Evolutionary conservation across 2,113 vertebrate species (phyloP).

Genomic region (Malurus cyaneus): DNA sequence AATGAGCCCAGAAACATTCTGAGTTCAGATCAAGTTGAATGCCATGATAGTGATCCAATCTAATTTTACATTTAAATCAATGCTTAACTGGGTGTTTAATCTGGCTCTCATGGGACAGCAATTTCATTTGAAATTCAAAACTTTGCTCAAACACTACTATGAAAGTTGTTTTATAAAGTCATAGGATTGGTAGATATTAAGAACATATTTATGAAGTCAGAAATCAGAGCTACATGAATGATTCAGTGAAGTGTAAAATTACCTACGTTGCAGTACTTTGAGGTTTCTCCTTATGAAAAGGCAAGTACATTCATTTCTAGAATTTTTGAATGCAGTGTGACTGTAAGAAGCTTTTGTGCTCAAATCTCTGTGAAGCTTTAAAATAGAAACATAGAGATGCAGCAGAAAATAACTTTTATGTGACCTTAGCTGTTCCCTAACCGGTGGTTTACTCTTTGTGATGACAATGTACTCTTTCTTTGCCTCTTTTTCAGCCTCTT

Average conservation of each 20-base stretch:
- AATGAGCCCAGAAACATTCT: conserved; percentile 59
- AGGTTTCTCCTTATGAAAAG: neutral
- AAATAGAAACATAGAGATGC: neutral
- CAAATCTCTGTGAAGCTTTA: neutral
- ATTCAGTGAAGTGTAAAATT: neutral
- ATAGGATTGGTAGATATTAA: neutral
- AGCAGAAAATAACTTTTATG: neutral
- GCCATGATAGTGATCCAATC: conserved; percentile 18
- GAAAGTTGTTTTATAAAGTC: neutral
- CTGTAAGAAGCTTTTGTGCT: neutral
- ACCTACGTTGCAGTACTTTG: neutral
- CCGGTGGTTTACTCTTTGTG: neutral
- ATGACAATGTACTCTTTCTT: neutral
- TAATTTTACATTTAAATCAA: conserved; percentile 42
- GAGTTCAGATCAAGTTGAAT: conserved; percentile 55
- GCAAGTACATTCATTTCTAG: neutral
- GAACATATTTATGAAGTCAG: neutral
- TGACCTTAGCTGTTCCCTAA: neutral
- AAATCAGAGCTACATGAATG: neutral
- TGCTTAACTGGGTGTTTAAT: conserved; percentile 35
- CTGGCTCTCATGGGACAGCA: neutral
- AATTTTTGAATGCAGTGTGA: neutral
- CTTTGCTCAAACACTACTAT: neutral
- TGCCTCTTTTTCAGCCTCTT: neutral
- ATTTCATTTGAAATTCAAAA: conserved; percentile 44